These are phyloP conservation scores for Pristionchus maxplancki DNA, from an alignment of 2,888 invertebrate genomes.

Conservation along the genomic window DNA sequence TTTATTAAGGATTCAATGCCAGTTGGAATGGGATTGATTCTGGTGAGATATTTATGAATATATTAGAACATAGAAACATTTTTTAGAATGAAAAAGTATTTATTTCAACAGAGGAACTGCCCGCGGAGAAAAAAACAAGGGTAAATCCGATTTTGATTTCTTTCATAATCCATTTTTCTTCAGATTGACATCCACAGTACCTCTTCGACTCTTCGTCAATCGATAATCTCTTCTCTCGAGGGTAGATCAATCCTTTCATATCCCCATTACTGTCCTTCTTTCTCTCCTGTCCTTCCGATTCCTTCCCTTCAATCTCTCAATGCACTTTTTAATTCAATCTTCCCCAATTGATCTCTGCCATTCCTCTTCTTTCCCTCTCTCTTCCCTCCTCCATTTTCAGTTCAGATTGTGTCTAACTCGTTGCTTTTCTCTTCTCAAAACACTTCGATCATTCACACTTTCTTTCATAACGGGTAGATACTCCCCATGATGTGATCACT, in stretches of 20 bases:
- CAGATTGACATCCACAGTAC: background rate
- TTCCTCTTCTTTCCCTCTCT: background rate
- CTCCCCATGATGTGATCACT: too few relatives aligned
- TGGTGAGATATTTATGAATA: background rate
- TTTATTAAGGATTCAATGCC: background rate
- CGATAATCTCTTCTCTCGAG: background rate
- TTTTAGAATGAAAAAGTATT: slow-evolving; percentile 31
- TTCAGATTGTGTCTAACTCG: slow-evolving; percentile 25
- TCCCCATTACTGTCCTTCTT: background rate
- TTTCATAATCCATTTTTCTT: background rate
- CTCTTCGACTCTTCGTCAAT: slow-evolving; percentile 31
- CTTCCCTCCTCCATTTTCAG: slow-evolving; percentile 29
- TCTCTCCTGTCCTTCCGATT: slow-evolving; percentile 9
- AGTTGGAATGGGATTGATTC: slow-evolving; percentile 10
- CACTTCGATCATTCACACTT: slow-evolving; percentile 27
- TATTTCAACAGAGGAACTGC: background rate
- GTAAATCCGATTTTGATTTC: background rate
- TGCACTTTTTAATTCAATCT: slow-evolving; percentile 42
- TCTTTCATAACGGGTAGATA: background rate
- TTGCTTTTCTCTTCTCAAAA: slow-evolving; percentile 34
- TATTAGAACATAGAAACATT: background rate
- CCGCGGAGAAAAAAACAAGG: background rate
- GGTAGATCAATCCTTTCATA: background rate
- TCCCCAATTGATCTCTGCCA: slow-evolving; percentile 38
- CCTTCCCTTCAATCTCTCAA: slow-evolving; percentile 41